Evolutionary conservation across 2,888 invertebrate genomes (phyloP).

Genomic region (Xylocampa areola): DNA sequence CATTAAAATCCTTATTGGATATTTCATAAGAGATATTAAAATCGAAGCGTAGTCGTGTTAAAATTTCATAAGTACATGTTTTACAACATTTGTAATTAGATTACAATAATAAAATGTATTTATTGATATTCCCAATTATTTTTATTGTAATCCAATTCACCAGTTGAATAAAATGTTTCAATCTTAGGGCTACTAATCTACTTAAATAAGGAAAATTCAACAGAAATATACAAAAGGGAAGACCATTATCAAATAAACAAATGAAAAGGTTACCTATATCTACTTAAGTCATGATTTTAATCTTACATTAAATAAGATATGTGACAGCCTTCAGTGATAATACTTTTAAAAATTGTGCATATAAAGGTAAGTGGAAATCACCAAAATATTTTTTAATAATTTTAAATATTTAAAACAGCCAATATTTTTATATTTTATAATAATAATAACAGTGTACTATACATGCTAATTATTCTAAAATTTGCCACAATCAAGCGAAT

Average conservation of each 20-base stretch:
- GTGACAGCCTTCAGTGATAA: slow-evolving; percentile 75
- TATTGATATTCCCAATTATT: background rate
- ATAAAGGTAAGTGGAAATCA: slow-evolving; percentile 61
- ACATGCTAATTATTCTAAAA: slow-evolving; percentile 34
- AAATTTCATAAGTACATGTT: slow-evolving; percentile 68
- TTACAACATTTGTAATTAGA: slow-evolving; percentile 42
- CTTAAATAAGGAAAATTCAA: slow-evolving; percentile 39
- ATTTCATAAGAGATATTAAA: slow-evolving; percentile 83
- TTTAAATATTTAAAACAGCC: slow-evolving; percentile 67
- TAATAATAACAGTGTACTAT: slow-evolving; percentile 32
- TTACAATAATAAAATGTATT: slow-evolving; percentile 23
- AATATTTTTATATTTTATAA: slow-evolving; percentile 56
- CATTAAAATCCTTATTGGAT: slow-evolving; percentile 70
- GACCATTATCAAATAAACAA: slow-evolving; percentile 52
- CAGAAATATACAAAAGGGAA: slow-evolving; percentile 58
- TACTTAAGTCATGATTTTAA: slow-evolving; percentile 52
- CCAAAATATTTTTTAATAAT: slow-evolving; percentile 58
- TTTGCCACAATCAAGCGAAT: slow-evolving; percentile 49
- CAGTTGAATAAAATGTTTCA: slow-evolving; percentile 31
- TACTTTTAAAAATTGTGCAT: slow-evolving; percentile 76
- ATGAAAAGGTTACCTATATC: slow-evolving; percentile 33
- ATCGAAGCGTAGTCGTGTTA: slow-evolving; percentile 73
- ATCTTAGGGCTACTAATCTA: slow-evolving; percentile 44
- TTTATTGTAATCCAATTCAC: slow-evolving; percentile 36
- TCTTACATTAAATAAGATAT: slow-evolving; percentile 52